Evolutionary conservation across 2,113 vertebrate genomes (phyloP), one percentile per base, ranked within the genome.

Genomic region (Salvelinus alpinus): DNA sequence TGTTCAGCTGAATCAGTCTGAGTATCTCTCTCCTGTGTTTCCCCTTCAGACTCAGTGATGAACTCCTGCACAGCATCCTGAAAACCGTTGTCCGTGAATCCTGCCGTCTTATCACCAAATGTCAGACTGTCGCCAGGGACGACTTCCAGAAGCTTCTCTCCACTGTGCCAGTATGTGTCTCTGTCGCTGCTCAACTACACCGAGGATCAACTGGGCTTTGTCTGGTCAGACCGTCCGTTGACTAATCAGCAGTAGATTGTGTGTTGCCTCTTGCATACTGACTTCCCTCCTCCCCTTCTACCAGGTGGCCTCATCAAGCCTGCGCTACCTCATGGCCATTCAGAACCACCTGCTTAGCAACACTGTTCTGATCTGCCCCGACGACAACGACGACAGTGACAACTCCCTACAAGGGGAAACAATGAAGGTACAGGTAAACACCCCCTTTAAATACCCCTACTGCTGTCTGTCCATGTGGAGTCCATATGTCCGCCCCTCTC

Each of bases 401-500:
- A 97, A 87, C 96, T 99, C 98, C 95, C 94, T 99, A 90, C 97
- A 99, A 92, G 98, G 97, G 95, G 98, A 99, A 94, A 99, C 98
- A 97, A 96, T 99, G 95, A 99, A 99, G 98, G 98, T 99, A 99
- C 97, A 99, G 98, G 98, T 99, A 99, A 99, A 96, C 96, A 97
- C 93, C 95, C 38, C 95, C 92, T 95, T 96, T 95, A 91, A 93
- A 92, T 95, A 90, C 90, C 86, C 85, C 82, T 94, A 57, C 54
- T 57, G 16, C 54, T 57, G 14, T 57, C 54, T 57, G 54, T 57
- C 18, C 54, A 57, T 20, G 18, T 57, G 38, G 38, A 44, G 38
- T 44, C 38, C 8, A 44, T 44, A 44, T 44, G 38, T 44, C 38
- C 9, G 9, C 9, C 38, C 38, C 8, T 44, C 38, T 44, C 38